Conservation (phyloP, 2,797 vertebrate genomes). For the Darevskia nairensis region DNA sequence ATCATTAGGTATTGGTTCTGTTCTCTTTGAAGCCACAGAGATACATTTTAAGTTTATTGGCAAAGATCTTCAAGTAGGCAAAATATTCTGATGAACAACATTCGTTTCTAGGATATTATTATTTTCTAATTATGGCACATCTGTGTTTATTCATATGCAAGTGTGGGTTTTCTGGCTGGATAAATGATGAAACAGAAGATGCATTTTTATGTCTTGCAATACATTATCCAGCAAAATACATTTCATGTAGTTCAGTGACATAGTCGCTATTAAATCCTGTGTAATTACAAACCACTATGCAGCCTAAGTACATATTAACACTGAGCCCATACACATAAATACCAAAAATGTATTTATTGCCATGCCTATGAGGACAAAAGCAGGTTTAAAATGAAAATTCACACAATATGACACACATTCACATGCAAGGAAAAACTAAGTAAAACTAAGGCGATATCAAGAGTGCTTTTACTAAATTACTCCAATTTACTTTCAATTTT, state of each 20-base stretch:
- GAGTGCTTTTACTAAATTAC: background rate
- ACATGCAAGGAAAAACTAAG: slow-evolving; percentile 19
- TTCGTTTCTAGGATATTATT: slow-evolving; percentile 48
- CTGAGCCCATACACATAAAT: background rate
- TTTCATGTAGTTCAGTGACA: background rate
- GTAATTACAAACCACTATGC: slow-evolving; percentile 19
- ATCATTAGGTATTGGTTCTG: slow-evolving; percentile 49
- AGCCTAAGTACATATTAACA: background rate
- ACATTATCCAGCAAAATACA: background rate
- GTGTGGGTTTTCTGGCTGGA: slow-evolving; percentile 36
- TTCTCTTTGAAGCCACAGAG: slow-evolving; percentile 3
- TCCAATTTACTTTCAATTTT: background rate
- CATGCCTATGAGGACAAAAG: background rate
- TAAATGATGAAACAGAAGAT: slow-evolving; percentile 31
- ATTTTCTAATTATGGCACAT: slow-evolving; percentile 42
- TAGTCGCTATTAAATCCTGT: slow-evolving; percentile 17
- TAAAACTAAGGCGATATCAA: background rate
- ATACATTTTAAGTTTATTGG: slow-evolving; percentile 46
- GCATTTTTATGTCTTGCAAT: background rate
- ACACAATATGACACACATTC: background rate
- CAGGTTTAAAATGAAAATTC: slow-evolving; percentile 13
- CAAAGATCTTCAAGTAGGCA: slow-evolving; percentile 43
- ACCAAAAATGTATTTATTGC: background rate
- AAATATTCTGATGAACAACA: slow-evolving; percentile 59
- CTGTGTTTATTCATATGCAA: slow-evolving; percentile 43